Conservation (phyloP, 2,888 invertebrate genomes). For the Eueremaeus valkanovi region DNA sequence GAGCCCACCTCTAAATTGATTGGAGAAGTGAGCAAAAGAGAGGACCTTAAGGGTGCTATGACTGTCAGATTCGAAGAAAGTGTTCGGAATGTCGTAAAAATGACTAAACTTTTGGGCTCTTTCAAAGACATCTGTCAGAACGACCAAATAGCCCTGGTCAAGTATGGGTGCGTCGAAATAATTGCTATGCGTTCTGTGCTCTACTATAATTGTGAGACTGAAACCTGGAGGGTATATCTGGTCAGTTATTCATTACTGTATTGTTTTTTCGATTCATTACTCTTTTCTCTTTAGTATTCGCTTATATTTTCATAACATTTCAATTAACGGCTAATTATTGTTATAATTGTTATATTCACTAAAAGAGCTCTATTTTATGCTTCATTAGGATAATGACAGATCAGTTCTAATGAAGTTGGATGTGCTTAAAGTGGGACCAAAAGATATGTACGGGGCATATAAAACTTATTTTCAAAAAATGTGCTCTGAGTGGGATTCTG, state of each 20-base stretch:
- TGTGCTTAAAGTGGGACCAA: not conserved
- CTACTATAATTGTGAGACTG: not conserved
- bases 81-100: not conserved
- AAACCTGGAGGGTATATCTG: not conserved
- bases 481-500: not conserved
- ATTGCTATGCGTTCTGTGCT: not conserved
- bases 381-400: not conserved
- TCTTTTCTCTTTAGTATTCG: no score
- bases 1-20: not conserved
- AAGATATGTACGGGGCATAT: not conserved
- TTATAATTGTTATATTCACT: no score
- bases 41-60: not conserved
- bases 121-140: not conserved
- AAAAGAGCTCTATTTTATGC: no score
- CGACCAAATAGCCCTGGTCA: not conserved
- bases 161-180: not conserved
- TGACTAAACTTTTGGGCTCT: not conserved
- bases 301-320: no score
- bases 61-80: not conserved
- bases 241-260: not conserved
- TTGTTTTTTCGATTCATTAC: not conserved
- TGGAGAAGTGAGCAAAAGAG: not conserved
- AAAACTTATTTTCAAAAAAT: not conserved
- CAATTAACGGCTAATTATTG: no score
- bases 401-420: not conserved